phyloP scores from a whole-genome alignment of 2,113 vertebrate genomes.

The Chamaea fasciata region DNA sequence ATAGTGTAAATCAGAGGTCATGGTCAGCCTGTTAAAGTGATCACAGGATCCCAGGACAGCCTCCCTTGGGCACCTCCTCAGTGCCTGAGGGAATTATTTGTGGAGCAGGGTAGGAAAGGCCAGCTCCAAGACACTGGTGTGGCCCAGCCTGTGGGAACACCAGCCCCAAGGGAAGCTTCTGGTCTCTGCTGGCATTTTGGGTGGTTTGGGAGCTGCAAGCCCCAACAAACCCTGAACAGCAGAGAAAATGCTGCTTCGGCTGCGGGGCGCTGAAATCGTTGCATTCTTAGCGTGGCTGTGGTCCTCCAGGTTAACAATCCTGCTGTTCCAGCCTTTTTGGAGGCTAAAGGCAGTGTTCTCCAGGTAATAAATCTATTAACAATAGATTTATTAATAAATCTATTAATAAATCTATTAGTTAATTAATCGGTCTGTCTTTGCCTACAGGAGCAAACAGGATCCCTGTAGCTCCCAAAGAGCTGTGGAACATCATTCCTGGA shows the following conservation, averaged over 20 bases:
- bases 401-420: too few relatives aligned
- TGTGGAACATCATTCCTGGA: neutral
- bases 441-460: neutral
- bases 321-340: neutral
- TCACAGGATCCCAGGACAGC: neutral
- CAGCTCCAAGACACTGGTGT: neutral
- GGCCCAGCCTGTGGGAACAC: neutral
- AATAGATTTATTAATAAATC: too few relatives aligned
- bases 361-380: neutral
- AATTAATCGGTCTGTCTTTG: neutral
- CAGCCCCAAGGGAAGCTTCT: neutral
- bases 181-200: neutral
- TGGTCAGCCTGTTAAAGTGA: neutral
- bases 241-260: neutral
- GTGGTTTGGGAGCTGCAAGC: neutral
- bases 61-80: neutral
- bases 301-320: neutral
- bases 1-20: neutral
- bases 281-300: neutral
- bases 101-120: neutral
- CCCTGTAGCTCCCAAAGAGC: neutral
- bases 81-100: neutral
- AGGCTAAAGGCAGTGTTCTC: neutral
- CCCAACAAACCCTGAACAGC: neutral
- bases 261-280: neutral